A percentile compares a stretch with the other conserved stretches of the same genome.
Conservation (phyloP, 2,113 vertebrate genomes). For the Petrocephalus microphthalmus region DNA sequence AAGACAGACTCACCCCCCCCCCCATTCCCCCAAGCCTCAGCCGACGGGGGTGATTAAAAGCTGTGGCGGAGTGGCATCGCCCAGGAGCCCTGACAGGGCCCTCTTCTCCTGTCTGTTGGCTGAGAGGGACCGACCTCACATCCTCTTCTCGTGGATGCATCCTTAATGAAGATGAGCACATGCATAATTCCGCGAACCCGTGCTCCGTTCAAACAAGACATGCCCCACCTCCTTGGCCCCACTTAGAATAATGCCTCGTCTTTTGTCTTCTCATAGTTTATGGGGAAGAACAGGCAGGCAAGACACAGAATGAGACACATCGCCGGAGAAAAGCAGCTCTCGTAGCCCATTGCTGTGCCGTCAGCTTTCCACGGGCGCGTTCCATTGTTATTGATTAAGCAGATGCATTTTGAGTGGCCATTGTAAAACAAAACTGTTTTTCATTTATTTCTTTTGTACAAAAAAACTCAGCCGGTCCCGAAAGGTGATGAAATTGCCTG, state of each 20-base stretch:
- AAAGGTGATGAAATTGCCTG: slow-evolving; percentile 30
- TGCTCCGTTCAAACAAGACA: slow-evolving; percentile 19
- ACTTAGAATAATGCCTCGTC: neutral
- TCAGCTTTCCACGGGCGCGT: neutral
- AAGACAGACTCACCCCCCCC: slow-evolving; percentile 25
- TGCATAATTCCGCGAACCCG: slow-evolving; percentile 30
- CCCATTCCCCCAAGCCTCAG: slow-evolving; percentile 28
- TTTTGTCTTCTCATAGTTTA: neutral
- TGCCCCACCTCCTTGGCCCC: slow-evolving; percentile 5
- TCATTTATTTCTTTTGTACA: too few relatives aligned
- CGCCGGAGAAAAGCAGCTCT: neutral
- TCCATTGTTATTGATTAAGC: neutral
- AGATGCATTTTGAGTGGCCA: neutral
- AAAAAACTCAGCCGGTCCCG: slow-evolving; percentile 9
- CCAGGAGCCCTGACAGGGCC: slow-evolving; percentile 24
- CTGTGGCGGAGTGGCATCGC: slow-evolving; percentile 24
- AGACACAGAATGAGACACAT: neutral
- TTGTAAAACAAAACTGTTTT: neutral
- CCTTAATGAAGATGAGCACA: slow-evolving; percentile 33
- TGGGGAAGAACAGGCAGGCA: neutral
- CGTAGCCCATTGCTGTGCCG: neutral
- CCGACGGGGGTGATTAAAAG: slow-evolving; percentile 41
- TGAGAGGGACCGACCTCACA: slow-evolving; percentile 24
- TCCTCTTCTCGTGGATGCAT: slow-evolving; percentile 32
- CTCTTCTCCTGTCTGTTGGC: slow-evolving; percentile 18